Conservation (phyloP, 2,113 vertebrate genomes). For the Macquaria australasica region DNA sequence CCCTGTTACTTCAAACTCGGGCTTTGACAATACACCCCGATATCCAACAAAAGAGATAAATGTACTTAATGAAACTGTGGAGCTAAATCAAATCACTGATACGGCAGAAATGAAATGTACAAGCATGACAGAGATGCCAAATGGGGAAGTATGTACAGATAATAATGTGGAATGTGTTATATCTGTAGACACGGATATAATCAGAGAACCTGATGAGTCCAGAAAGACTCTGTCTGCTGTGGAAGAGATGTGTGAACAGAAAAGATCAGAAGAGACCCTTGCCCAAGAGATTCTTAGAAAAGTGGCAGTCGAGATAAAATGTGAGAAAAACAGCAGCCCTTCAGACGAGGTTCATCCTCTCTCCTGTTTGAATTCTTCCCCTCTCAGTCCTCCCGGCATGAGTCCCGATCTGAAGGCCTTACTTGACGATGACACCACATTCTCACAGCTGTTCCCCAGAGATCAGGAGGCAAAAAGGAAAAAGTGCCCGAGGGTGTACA, state of each 20-base stretch:
- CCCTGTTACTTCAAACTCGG: slow-evolving; percentile 39
- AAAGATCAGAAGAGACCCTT: slow-evolving; percentile 62
- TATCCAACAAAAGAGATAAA: slow-evolving; percentile 51
- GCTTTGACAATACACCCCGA: slow-evolving; percentile 34
- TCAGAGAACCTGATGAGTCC: slow-evolving; percentile 44
- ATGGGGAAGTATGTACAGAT: slow-evolving; percentile 43
- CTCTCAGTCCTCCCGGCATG: slow-evolving; percentile 44
- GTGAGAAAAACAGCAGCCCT: slow-evolving; percentile 68
- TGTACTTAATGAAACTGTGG: slow-evolving; percentile 41
- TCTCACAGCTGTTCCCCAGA: slow-evolving; percentile 92
- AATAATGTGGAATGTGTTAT: slow-evolving; percentile 47
- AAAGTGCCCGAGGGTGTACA: slow-evolving; percentile 91
- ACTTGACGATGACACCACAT: slow-evolving; percentile 90
- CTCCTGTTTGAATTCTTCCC: slow-evolving; percentile 62
- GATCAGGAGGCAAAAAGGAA: slow-evolving; percentile 87
- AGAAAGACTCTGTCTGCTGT: slow-evolving; percentile 38
- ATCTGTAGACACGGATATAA: slow-evolving; percentile 48
- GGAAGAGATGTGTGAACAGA: slow-evolving; percentile 65
- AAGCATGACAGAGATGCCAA: slow-evolving; percentile 42
- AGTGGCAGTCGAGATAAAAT: slow-evolving; percentile 76
- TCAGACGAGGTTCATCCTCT: slow-evolving; percentile 60
- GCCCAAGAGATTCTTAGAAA: slow-evolving; percentile 74
- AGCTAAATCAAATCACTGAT: slow-evolving; percentile 42
- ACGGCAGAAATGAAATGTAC: slow-evolving; percentile 54
- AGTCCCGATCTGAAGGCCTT: slow-evolving; percentile 81